Conservation (phyloP, 1,140 invertebrate genomes). For the Rhopalosiphum padi region DNA sequence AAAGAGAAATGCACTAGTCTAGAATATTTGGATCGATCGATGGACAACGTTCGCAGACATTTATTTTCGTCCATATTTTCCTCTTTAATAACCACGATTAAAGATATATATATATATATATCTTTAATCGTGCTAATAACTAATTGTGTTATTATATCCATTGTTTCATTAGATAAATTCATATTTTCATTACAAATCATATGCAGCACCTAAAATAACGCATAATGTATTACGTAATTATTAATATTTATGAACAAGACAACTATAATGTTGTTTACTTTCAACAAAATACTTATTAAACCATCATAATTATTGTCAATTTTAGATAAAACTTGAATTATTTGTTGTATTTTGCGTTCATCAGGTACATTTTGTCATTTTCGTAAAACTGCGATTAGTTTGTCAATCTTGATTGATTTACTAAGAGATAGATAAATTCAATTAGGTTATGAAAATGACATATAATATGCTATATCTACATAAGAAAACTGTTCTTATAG, state of each 20-base stretch:
- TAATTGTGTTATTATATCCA: conserved; percentile 63
- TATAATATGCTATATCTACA: background rate
- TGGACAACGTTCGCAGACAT: too few species aligned
- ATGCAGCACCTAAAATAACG: conserved; percentile 81
- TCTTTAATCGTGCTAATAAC: too few species aligned
- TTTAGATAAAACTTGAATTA: conserved; percentile 82
- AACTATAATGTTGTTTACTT: conserved; percentile 69
- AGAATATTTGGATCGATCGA: too few species aligned
- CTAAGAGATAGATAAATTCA: conserved; percentile 64
- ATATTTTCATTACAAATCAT: conserved; percentile 87
- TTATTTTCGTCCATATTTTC: too few species aligned
- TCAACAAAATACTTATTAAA: conserved; percentile 87
- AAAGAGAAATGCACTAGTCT: background rate
- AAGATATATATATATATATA: too few species aligned
- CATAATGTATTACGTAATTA: background rate
- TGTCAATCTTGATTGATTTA: conserved; percentile 86
- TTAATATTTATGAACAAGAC: background rate
- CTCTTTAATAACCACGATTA: too few species aligned
- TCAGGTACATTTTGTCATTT: conserved; percentile 85
- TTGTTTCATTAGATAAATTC: conserved; percentile 82
- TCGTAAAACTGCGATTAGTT: conserved; percentile 83
- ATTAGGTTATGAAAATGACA: background rate
- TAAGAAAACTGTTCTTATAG: too few species aligned
- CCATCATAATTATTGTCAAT: conserved; percentile 94
- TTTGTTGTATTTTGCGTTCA: conserved; percentile 80